Evolutionary conservation across 2,797 vertebrate genomes (phyloP).

Genomic region (Protosalanx chinensis): DNA sequence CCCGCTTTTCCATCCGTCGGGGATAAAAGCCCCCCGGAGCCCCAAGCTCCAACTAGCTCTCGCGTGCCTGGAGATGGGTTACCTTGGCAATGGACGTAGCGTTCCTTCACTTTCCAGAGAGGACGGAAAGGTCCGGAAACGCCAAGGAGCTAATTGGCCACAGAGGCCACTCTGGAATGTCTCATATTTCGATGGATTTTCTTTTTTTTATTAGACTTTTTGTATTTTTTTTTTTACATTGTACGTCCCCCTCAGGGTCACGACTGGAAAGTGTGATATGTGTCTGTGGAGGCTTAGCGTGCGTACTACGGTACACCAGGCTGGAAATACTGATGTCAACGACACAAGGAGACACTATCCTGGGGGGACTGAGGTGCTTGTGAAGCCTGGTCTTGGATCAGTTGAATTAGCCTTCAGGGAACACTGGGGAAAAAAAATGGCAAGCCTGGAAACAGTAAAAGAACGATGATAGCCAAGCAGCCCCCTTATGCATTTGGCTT

Average conservation of each 20-base stretch:
- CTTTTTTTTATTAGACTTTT: constrained; percentile 38
- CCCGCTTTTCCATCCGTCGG: constrained; percentile 63
- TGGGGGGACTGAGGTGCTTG: constrained; percentile 33
- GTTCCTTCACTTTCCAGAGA: constrained; percentile 62
- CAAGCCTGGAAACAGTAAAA: constrained; percentile 53
- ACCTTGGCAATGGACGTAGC: constrained; percentile 54
- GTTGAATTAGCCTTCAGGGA: constrained; percentile 19
- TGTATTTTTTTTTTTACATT: constrained; percentile 46
- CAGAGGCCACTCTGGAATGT: constrained; percentile 59
- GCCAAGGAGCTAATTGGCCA: constrained; percentile 58
- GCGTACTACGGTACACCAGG: constrained; percentile 35
- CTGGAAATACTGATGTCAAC: constrained; percentile 65
- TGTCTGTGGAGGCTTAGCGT: constrained; percentile 30
- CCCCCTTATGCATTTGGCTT: constrained; percentile 10
- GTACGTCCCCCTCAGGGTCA: constrained; percentile 44
- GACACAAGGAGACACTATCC: neutral
- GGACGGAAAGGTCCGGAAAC: constrained; percentile 60
- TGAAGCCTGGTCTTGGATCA: constrained; percentile 30
- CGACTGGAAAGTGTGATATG: constrained; percentile 65
- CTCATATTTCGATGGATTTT: constrained; percentile 44
- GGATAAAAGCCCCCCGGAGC: constrained; percentile 42
- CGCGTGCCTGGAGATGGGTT: constrained; percentile 53
- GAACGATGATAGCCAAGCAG: constrained; percentile 35
- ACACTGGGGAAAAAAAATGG: constrained; percentile 40
- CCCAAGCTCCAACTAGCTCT: constrained; percentile 31